Percentiles rank a stretch among this genome's conserved stretches.
Evolutionary conservation across 1,140 invertebrate genomes (phyloP).

Genomic region (Campoletis sonorensis): DNA sequence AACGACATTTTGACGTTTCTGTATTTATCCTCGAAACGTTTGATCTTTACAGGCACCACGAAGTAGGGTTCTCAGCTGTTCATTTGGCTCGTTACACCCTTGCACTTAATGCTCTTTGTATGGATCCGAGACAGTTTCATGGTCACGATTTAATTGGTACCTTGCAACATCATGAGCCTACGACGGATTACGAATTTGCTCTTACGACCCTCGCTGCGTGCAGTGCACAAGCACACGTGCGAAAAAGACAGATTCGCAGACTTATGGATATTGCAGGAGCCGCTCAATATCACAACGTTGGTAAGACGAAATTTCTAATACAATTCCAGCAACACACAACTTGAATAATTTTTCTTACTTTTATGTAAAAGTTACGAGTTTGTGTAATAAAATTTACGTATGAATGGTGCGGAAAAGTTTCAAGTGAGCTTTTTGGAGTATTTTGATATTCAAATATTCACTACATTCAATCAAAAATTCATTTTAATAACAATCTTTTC

Average conservation of each 20-base stretch:
- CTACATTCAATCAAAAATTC: no score
- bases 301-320: slow-evolving; percentile 68
- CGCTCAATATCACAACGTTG: slow-evolving; percentile 85
- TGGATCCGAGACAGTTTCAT: slow-evolving; percentile 88
- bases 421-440: no score
- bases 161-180: slow-evolving; percentile 83
- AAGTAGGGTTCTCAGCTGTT: slow-evolving; percentile 84
- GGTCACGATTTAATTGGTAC: slow-evolving; percentile 87
- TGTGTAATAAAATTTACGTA: no score
- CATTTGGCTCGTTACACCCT: slow-evolving; percentile 85
- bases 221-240: slow-evolving; percentile 86
- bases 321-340: no score
- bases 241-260: slow-evolving; percentile 86
- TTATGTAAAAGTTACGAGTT: no score
- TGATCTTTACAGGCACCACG: slow-evolving; percentile 79
- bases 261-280: slow-evolving; percentile 86
- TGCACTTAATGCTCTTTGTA: slow-evolving; percentile 86
- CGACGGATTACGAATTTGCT: slow-evolving; percentile 83
- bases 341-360: slow-evolving; percentile 34
- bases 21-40: no score
- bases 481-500: no score
- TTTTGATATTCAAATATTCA: no score
- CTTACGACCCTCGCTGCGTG: slow-evolving; percentile 83
- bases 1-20: no score
- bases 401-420: no score